Base-by-base conservation (phyloP, 2,888 invertebrate species). In the Tuberolachnus salignus region DNA sequence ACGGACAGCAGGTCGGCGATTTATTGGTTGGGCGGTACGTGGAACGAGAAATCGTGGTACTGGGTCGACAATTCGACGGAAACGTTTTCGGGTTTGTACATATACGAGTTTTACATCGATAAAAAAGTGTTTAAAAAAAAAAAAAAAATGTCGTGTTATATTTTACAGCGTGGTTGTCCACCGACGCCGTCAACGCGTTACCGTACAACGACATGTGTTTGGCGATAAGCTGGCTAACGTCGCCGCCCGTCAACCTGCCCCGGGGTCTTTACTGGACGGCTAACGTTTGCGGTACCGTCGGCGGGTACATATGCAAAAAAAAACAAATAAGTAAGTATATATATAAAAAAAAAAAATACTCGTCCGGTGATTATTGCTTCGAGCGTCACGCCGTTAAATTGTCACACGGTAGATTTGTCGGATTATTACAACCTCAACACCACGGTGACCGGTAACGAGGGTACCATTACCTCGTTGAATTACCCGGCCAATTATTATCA, bases 241-340 rank as follows among this genome's bases (percentile, higher is more conserved):
- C 91, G 0, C 89, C 90, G 0, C 87, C 89, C 0, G 89, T 89
- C 1, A 88, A 89, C 80, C 86, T 90, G 67, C 90, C 91, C 0
- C 91, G 92, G 81, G 92, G 92, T 0, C 84, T 92, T 13, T 92
- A 91, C 84, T 92, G 92, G 92, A 89, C 89, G 11, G 86, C 89
- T 0, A 89, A 90, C 82, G 88, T 88, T 82, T 92, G 92, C 84
- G 85, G 87, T 1, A 85, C 87, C 66, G 88, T 90, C 3, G 92
- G 91, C 0, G 92, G 92, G 0, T 92, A 92, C 84, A 89, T 92
- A 19, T 91, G 91, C 86, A 85, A 85, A 81, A 84, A 84, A 81
- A 83, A 83, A 64, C 84, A 84, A 80, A 83, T 84, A 83, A 84
- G 85, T 84, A 82, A 82, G 81, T 78, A 16, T 4, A 66, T n/a